phyloP scores from a whole-genome alignment of 2,797 vertebrate species.

The Orestias chungarensis region DNA sequence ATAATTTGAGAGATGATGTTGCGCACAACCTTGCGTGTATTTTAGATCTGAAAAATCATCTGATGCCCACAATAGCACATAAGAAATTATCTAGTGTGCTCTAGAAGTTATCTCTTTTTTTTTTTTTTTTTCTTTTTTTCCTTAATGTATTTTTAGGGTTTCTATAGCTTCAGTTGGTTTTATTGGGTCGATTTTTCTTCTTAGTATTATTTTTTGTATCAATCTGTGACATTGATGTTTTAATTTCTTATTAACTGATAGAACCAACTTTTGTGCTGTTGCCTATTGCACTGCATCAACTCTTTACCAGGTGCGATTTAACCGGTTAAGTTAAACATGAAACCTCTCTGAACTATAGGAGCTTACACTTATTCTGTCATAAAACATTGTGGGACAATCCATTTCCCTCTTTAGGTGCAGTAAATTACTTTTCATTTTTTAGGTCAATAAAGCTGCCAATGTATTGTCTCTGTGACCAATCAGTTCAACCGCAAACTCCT shows the following conservation, averaged over 20 bases:
- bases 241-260: background rate
- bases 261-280: no score
- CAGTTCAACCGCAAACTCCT: conserved; percentile 24
- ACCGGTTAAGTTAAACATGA: background rate
- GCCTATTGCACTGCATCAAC: background rate
- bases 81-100: no score
- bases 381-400: background rate
- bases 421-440: conserved; percentile 22
- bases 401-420: conserved; percentile 1
- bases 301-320: no score
- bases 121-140: no score
- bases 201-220: background rate
- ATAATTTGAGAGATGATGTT: no score
- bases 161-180: background rate
- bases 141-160: no score
- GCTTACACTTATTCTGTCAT: conserved; percentile 1
- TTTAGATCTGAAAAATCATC: no score
- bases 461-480: conserved; percentile 42
- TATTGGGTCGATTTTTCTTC: background rate
- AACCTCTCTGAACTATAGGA: background rate
- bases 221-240: background rate
- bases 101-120: no score
- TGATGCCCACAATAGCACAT: no score
- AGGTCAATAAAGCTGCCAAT: conserved; percentile 22
- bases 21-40: no score